Conservation (phyloP, 1,140 invertebrate genomes). For the Drosophila tsacasi region DNA sequence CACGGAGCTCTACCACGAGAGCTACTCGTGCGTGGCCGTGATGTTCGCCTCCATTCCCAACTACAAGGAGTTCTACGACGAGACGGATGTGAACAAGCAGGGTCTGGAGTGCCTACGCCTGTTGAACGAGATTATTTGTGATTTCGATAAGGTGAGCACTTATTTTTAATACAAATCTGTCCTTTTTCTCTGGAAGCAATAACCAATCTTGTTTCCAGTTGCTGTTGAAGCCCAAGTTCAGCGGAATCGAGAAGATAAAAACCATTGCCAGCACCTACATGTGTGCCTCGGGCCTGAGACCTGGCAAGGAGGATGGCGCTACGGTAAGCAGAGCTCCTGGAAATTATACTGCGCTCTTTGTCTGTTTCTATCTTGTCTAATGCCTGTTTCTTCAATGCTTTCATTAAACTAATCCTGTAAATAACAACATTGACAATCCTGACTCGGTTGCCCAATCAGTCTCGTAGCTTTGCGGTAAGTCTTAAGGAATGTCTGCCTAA, state of each 20-base stretch:
- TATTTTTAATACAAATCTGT: neutral
- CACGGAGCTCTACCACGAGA: conserved; percentile 96
- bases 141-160: conserved; percentile 96
- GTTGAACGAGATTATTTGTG: conserved; percentile 99
- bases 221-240: conserved; percentile 97
- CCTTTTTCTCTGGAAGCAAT: neutral
- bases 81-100: conserved; percentile 98
- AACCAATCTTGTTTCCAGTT: conserved; percentile 86
- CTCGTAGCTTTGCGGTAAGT: conserved; percentile 84
- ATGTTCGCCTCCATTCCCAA: conserved; percentile 99
- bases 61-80: conserved; percentile 99
- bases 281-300: conserved; percentile 96
- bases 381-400: conserved; percentile 61
- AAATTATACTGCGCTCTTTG: neutral
- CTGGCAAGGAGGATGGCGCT: conserved; percentile 92
- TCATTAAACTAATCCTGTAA: conserved; percentile 65
- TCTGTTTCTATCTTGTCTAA: conserved; percentile 45
- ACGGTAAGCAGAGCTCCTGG: conserved; percentile 86
- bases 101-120: conserved; percentile 97
- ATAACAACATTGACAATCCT: conserved; percentile 47
- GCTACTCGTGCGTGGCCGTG: conserved; percentile 97
- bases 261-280: conserved; percentile 99
- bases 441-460: conserved; percentile 54
- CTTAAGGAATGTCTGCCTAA: neutral
- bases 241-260: conserved; percentile 99